phyloP scores from a whole-genome alignment of 2,888 invertebrate genomes.

The Sinotaia quadrata region DNA sequence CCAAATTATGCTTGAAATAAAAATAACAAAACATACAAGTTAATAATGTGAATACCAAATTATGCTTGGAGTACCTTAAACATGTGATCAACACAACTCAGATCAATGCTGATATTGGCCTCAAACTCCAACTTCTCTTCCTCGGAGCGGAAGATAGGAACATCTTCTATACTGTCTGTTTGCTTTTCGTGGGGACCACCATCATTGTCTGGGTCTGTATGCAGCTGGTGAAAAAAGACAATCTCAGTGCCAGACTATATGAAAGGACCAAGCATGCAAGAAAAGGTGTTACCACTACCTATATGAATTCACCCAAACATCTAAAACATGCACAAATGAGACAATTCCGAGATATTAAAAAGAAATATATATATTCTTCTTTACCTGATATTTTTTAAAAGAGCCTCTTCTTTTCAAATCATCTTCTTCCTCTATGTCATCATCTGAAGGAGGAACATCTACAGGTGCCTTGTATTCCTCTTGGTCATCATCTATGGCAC shows the following conservation, averaged over 20 bases:
- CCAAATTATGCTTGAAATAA: no score
- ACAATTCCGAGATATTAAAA: no score
- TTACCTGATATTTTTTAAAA: slow-evolving; percentile 22
- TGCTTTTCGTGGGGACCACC: not conserved
- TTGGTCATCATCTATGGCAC: slow-evolving; percentile 50
- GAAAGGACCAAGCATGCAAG: not conserved
- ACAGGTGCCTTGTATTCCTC: slow-evolving; percentile 42
- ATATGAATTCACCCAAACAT: no score
- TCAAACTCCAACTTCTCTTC: slow-evolving; percentile 66
- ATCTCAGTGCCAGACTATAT: not conserved
- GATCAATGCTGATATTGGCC: slow-evolving; percentile 63
- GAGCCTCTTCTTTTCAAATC: not conserved
- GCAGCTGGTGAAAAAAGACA: slow-evolving; percentile 7
- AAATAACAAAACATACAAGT: no score
- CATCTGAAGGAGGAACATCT: slow-evolving; percentile 32
- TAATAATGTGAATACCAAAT: no score
- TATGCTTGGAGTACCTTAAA: slow-evolving; percentile 29
- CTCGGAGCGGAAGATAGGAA: slow-evolving; percentile 61
- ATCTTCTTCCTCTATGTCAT: slow-evolving; percentile 42
- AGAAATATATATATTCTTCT: no score
- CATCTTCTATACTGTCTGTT: slow-evolving; percentile 49
- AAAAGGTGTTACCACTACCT: not conserved
- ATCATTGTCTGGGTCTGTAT: slow-evolving; percentile 21
- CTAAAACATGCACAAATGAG: no score
- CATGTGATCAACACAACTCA: slow-evolving; percentile 61